A percentile compares a stretch with the other conserved stretches of the same genome.
Evolutionary conservation across 2,113 vertebrate genomes (phyloP).

Genomic region (Prunella fulvescens): DNA sequence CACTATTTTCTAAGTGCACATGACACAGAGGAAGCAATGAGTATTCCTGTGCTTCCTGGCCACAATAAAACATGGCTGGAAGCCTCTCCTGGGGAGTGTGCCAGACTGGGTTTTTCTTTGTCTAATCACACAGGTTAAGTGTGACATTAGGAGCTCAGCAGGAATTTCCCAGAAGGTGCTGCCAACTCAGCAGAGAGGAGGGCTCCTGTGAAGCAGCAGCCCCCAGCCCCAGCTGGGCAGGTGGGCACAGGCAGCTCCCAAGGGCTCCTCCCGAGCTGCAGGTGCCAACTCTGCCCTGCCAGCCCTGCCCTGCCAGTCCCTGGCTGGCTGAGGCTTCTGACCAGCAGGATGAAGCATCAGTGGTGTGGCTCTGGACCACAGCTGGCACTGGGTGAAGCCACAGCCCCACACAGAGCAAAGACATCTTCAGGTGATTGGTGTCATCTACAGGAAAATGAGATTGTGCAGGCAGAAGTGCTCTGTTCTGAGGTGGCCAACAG

Average conservation of each 20-base stretch:
- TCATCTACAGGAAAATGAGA: not conserved
- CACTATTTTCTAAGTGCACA: not conserved
- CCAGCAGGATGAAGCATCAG: not conserved
- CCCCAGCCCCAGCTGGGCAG: not conserved
- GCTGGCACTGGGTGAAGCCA: not conserved
- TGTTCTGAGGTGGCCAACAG: not conserved
- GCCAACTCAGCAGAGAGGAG: not conserved
- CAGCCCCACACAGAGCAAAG: not conserved
- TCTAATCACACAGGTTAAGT: conserved; percentile 9
- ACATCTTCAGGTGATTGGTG: not conserved
- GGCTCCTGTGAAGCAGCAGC: not conserved
- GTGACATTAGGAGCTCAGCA: not conserved
- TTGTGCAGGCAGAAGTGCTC: not conserved
- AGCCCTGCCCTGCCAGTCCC: not conserved
- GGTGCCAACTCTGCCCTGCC: not conserved
- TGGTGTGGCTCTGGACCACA: not conserved
- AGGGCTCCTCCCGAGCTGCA: not conserved
- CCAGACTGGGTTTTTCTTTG: not conserved
- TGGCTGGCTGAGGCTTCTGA: not conserved
- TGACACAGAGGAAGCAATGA: not conserved
- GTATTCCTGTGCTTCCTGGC: not conserved
- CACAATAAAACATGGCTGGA: not conserved
- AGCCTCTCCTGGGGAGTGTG: not conserved
- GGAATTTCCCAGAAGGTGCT: not conserved
- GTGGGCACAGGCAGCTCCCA: not conserved